Percentiles rank a stretch among this genome's conserved stretches.
Conservation (phyloP, 2,113 vertebrate genomes). For the Agelaius phoeniceus region DNA sequence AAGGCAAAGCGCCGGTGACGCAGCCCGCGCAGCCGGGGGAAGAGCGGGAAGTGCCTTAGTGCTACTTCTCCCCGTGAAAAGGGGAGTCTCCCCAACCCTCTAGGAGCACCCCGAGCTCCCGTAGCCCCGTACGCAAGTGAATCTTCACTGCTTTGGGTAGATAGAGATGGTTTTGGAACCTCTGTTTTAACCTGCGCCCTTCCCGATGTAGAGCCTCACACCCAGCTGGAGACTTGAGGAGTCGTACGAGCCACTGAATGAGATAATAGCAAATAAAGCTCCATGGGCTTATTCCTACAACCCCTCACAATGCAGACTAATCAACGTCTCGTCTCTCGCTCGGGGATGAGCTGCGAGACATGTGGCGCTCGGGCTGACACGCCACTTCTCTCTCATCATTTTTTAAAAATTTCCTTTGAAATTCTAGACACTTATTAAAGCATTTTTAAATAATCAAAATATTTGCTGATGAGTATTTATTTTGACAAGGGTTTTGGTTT, state of each 20-base stretch:
- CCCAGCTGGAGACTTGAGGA: no score
- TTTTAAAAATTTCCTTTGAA: neutral
- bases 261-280: neutral
- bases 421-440: constrained; percentile 63
- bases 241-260: neutral
- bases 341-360: neutral
- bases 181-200: rapidly evolving
- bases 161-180: neutral
- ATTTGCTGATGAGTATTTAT: constrained; percentile 84
- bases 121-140: rapidly evolving
- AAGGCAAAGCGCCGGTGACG: rapidly evolving
- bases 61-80: neutral
- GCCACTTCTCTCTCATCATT: neutral
- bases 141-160: neutral
- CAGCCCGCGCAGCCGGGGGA: rapidly evolving
- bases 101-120: rapidly evolving
- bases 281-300: neutral
- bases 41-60: neutral
- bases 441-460: constrained; percentile 79
- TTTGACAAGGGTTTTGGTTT: constrained; percentile 75
- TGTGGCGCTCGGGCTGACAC: neutral
- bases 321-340: neutral
- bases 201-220: neutral
- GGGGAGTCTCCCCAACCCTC: no score
- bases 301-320: neutral